Base-by-base conservation (phyloP, 2,113 vertebrate genomes). In the Alouatta palliata region DNA sequence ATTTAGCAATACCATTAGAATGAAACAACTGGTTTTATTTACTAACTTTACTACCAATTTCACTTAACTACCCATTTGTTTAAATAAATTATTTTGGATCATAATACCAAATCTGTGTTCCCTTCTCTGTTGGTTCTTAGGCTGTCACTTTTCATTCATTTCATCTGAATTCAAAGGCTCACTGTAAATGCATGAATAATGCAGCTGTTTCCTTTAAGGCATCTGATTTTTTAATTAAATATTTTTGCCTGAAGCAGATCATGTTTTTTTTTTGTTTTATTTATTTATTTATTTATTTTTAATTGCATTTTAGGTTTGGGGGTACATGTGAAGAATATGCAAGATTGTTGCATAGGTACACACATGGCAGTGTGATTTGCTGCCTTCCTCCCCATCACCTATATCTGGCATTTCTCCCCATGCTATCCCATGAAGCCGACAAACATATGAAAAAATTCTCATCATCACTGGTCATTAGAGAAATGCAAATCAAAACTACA, bases 221-320 rank as follows among this genome's bases (percentile, higher is more conserved):
- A 32, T 19, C 83, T 6, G 17, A 16, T 71, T 87, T 87, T 91
- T 93, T 96, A 94, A 97, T 97, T 96, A 96, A 97, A 93, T 96
- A 71, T 97, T 86, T 96, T 97, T 95, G 91, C 97, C 97, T 96
- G 91, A 93, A 98, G 96, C 93, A 92, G 35, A 96, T n/a, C 17
- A 84, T 80, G n/a, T n/a, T n/a, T n/a, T n/a, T n/a, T n/a, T n/a
- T n/a, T n/a, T n/a, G n/a, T n/a, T n/a, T n/a, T n/a, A n/a, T n/a
- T n/a, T n/a, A n/a, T n/a, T n/a, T n/a, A n/a, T n/a, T n/a, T n/a
- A n/a, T n/a, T n/a, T n/a, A n/a, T n/a, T n/a, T n/a, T n/a, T n/a
- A n/a, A n/a, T n/a, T n/a, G n/a, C n/a, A n/a, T n/a, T n/a, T n/a
- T n/a, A n/a, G n/a, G n/a, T n/a, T n/a, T n/a, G n/a, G n/a, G n/a